Percentiles rank a stretch among this genome's conserved stretches.
These are phyloP conservation scores for Lichenostomus cassidix DNA, from an alignment of 2,113 vertebrate species.

Conservation along the genomic window DNA sequence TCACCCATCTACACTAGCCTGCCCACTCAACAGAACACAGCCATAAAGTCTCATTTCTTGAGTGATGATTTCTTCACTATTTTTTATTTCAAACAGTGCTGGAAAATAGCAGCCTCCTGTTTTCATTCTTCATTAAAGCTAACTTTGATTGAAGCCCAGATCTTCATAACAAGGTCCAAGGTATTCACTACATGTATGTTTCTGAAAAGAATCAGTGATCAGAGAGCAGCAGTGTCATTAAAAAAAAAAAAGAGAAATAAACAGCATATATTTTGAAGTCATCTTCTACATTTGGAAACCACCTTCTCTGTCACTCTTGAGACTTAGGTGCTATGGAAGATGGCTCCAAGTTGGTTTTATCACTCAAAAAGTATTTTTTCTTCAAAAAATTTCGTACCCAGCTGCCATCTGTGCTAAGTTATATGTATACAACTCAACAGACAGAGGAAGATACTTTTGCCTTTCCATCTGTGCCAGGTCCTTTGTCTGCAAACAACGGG, in stretches of 20 bases:
- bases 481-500: neutral
- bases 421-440: neutral
- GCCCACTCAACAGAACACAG: conserved; percentile 33
- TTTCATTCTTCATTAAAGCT: neutral
- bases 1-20: neutral
- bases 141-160: neutral
- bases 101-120: neutral
- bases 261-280: neutral
- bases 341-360: neutral
- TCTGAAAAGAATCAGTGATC: neutral
- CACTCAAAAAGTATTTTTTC: neutral
- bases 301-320: neutral
- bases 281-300: neutral
- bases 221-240: neutral
- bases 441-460: neutral
- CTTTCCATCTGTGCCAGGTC: neutral
- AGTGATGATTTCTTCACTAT: neutral
- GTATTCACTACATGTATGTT: neutral
- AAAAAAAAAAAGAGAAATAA: neutral
- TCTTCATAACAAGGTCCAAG: neutral
- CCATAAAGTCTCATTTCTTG: neutral
- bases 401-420: neutral
- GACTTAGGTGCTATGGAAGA: neutral
- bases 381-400: neutral
- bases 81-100: neutral